phyloP scores from a whole-genome alignment of 1,140 invertebrate species.

The Megalopta genalis region DNA sequence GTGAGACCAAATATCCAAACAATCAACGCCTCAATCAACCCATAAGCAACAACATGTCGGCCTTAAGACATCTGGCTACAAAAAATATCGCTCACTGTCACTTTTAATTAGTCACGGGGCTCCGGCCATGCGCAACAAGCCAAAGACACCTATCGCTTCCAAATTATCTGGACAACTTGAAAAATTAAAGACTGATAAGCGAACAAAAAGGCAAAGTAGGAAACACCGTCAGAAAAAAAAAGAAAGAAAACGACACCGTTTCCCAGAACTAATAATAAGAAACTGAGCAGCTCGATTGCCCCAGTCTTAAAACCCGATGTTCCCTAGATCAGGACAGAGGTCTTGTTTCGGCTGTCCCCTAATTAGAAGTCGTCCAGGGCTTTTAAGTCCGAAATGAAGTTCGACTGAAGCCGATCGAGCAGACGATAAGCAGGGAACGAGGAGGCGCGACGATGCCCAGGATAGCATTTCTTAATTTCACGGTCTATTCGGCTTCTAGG shows the following conservation, averaged over 20 bases:
- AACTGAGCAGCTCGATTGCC: constrained; percentile 12
- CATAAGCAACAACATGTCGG: no score
- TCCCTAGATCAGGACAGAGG: constrained; percentile 73
- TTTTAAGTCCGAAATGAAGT: constrained; percentile 55
- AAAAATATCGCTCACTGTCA: neutral
- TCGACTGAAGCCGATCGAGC: constrained; percentile 47
- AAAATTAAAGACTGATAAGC: no score
- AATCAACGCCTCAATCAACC: no score
- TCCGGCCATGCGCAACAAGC: no score
- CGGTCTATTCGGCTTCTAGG: constrained; percentile 36
- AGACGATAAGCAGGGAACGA: constrained; percentile 12
- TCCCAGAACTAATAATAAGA: constrained; percentile 29
- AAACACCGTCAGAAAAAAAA: neutral
- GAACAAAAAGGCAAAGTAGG: constrained; percentile 7
- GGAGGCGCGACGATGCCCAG: constrained; percentile 46
- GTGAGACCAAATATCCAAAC: no score
- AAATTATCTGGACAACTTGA: no score
- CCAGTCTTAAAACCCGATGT: constrained; percentile 72
- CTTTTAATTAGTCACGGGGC: neutral
- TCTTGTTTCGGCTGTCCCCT: constrained; percentile 77
- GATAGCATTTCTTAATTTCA: constrained; percentile 51
- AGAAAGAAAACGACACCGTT: constrained; percentile 14
- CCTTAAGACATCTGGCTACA: no score
- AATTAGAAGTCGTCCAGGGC: constrained; percentile 77
- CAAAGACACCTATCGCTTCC: no score